Base-by-base conservation (phyloP, 2,888 invertebrate species). In the Trissolcus japonicus region DNA sequence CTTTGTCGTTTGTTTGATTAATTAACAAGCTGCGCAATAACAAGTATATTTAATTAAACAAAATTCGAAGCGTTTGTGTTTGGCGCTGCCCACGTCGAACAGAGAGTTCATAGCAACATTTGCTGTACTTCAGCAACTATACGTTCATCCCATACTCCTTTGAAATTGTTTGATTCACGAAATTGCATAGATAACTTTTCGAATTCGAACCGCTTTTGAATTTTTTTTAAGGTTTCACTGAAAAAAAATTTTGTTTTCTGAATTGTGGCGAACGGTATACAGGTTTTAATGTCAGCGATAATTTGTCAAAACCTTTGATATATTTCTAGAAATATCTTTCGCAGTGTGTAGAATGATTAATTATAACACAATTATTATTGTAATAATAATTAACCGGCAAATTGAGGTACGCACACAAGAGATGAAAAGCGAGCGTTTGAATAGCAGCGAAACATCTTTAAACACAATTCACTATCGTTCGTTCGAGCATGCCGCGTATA, bases 41-140 rank as follows among this genome's bases (percentile, higher is more conserved):
- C 59, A 59, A 72, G 35, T 59, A 48, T 40, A 65, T 65, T 63
- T 72, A 48, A 65, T 72, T 59, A 65, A 63, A 65, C 65, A 59
- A 59, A 72, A 59, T 72, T 72, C 35, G 25, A 25, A 25, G 25
- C 25, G 35, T 35, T 35, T 35, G 35, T 35, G 35, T 35, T 35
- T 6, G 35, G 11, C 25, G 25, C 7, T 35, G 11, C 35, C 11
- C 35, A 7, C 9, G 35, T 11, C 35, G 11, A 35, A 35, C 35
- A 11, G 35, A 46, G 14, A 46, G 14, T 16, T 16, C 14, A 16
- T 9, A 46, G n/a, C 14, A 14, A 46, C 54, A 41, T 53, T 14
- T 7, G 29, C 14, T 59, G 51, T 46, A 65, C 54, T 63, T 59
- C 59, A 59, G 54, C 35, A 59, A 59, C 53, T 43, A n/a, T n/a